These are phyloP conservation scores for Pachyrhynchus sulphureomaculatus DNA, from an alignment of 1,140 invertebrate genomes.

Conservation along the genomic window DNA sequence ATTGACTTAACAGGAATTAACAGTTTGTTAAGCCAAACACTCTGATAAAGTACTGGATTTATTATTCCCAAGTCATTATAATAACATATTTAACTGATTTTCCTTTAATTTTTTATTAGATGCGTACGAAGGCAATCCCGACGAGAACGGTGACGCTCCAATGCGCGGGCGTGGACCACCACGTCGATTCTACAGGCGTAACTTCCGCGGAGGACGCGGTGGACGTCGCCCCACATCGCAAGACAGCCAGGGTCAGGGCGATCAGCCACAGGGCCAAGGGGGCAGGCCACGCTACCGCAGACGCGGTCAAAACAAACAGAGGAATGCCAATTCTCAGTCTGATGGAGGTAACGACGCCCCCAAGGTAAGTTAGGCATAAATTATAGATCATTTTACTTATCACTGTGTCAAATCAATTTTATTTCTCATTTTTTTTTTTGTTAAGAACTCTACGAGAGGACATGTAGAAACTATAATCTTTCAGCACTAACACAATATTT, in stretches of 20 bases:
- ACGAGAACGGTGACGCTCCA: slow-evolving; percentile 51
- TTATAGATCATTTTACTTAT: too few relatives aligned
- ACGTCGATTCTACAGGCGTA: slow-evolving; percentile 66
- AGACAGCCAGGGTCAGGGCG: slow-evolving; percentile 39
- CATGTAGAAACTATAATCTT: too few relatives aligned
- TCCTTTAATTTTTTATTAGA: slow-evolving; percentile 15
- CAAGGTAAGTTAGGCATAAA: slow-evolving; percentile 27
- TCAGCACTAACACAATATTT: too few relatives aligned
- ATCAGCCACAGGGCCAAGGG: slow-evolving; percentile 29
- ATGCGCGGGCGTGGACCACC: slow-evolving; percentile 57
- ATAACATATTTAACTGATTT: too few relatives aligned
- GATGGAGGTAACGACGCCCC: slow-evolving; percentile 42
- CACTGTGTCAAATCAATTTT: too few relatives aligned
- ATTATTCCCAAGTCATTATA: too few relatives aligned
- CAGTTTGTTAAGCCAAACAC: too few relatives aligned
- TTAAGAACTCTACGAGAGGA: too few relatives aligned
- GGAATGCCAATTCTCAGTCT: slow-evolving; percentile 46
- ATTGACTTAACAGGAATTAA: too few relatives aligned
- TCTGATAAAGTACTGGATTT: too few relatives aligned
- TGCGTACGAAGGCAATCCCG: slow-evolving; percentile 44
- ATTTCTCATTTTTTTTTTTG: too few relatives aligned
- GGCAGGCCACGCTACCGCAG: slow-evolving; percentile 46
- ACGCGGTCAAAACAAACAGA: slow-evolving; percentile 44
- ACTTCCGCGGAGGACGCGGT: slow-evolving; percentile 61
- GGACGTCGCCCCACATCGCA: slow-evolving; percentile 52